Evolutionary conservation across 2,797 vertebrate genomes (phyloP), one percentile per base, ranked within the genome.

Genomic region (Simalia tracyae): DNA sequence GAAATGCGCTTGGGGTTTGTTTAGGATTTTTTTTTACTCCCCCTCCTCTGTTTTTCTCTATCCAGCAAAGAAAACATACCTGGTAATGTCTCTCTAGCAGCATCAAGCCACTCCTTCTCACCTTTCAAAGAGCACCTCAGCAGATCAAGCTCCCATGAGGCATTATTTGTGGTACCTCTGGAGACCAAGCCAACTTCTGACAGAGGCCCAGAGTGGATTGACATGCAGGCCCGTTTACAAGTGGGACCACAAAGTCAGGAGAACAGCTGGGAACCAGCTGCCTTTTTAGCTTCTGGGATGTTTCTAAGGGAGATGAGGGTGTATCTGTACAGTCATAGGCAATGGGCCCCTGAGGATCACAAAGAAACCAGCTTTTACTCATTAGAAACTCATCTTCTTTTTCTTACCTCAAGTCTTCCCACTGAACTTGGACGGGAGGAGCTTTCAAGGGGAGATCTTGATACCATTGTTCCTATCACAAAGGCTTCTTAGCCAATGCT

Each of bases 201-300:
- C 11, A 76, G 22, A 36, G 66, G 64, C 46, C 89, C 89, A 31
- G 6, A 22, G 87, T 60, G 91, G 68, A 81, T 56, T 88, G n/a
- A 2, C 60, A 6, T 22, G 36, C 86, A 88, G 66, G 91, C 87
- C 66, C 85, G 17, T 60, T 87, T 87, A 66, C 81, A n/a, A 89
- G 87, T 28, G 72, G 86, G 86, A 26, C 72, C 84, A 66, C 46
- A 61, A 87, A 90, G 84, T 57, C 57, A 61, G 11, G 72, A 22
- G 89, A 92, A 84, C 92, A 92, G 89, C 89, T 92, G 89, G 89
- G 6, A 59, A 84, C 68, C 92, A 92, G 92, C 89, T 92, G 92
- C 89, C 91, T 59, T 36, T 64, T 42, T 64, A 8, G 4, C 92
- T 61, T 63, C 85, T 64, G 92, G 92, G 92, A 88, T 90, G 85